Percentiles rank a stretch among this genome's conserved stretches.
Evolutionary conservation across 2,113 vertebrate genomes (phyloP).

Genomic region (Oceanites oceanicus): DNA sequence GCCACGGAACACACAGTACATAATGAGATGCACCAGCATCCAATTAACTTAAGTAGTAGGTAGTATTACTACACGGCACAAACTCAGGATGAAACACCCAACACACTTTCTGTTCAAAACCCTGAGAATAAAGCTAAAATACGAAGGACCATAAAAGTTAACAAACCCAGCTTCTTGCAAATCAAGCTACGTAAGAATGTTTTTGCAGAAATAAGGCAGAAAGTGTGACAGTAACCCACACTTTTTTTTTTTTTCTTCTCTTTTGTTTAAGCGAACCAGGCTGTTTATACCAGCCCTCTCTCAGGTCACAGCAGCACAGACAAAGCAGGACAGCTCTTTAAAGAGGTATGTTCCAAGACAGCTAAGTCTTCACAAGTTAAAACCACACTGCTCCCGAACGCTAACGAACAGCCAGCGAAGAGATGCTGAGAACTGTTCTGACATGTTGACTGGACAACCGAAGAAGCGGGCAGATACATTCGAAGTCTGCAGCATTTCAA

Average conservation of each 20-base stretch:
- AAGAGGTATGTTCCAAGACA: background rate
- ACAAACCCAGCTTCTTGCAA: background rate
- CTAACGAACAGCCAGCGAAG: background rate
- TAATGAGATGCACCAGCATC: background rate
- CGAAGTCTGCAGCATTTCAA: background rate
- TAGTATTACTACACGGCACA: background rate
- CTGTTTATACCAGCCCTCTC: background rate
- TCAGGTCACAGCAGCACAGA: background rate
- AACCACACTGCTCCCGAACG: background rate
- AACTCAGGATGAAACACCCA: background rate
- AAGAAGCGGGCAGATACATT: background rate
- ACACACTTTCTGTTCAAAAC: background rate
- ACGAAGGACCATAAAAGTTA: background rate
- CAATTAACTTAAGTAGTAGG: background rate
- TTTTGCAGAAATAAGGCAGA: background rate
- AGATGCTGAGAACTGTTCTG: background rate
- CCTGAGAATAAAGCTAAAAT: background rate
- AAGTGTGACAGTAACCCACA: background rate
- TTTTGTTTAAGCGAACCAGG: background rate
- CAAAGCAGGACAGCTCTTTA: background rate
- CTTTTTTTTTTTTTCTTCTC: background rate
- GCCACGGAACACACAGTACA: rapidly evolving
- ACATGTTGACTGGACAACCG: background rate
- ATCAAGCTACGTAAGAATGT: background rate
- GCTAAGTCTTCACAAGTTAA: background rate